These are phyloP conservation scores for Vidua chalybeata DNA, from an alignment of 2,113 vertebrate species.

Conservation along the genomic window DNA sequence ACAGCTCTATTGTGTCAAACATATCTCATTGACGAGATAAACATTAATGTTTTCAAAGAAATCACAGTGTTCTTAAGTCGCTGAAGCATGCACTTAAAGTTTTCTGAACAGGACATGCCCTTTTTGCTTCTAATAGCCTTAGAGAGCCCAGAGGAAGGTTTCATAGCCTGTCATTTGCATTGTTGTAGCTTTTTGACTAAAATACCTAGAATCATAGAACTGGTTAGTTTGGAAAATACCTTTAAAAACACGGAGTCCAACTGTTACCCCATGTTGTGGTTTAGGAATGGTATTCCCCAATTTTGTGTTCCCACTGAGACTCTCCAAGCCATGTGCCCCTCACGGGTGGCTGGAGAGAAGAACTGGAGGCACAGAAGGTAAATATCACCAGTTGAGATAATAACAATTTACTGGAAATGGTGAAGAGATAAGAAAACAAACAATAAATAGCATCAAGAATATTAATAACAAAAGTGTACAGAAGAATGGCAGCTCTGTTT, in stretches of 20 bases:
- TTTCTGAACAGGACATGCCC: not conserved
- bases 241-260: not conserved
- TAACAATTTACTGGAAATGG: not conserved
- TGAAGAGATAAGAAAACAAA: not conserved
- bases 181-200: not conserved
- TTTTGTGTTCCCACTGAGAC: not conserved
- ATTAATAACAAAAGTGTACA: not conserved
- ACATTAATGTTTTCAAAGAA: constrained; percentile 6
- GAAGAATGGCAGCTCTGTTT: not conserved
- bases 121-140: not conserved
- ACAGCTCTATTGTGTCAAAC: not conserved
- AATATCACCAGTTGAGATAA: not conserved
- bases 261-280: not conserved
- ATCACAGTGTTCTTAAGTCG: not conserved
- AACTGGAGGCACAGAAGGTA: not conserved
- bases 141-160: not conserved
- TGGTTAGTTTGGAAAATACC: not conserved
- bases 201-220: not conserved
- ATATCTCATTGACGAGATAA: not conserved
- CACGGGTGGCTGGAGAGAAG: not conserved
- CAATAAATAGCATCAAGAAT: not conserved
- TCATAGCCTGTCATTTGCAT: not conserved
- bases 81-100: not conserved
- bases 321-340: fast-evolving
- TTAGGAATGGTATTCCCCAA: not conserved